phyloP scores from a whole-genome alignment of 2,113 vertebrate species.

The Heterotilapia buettikoferi region DNA sequence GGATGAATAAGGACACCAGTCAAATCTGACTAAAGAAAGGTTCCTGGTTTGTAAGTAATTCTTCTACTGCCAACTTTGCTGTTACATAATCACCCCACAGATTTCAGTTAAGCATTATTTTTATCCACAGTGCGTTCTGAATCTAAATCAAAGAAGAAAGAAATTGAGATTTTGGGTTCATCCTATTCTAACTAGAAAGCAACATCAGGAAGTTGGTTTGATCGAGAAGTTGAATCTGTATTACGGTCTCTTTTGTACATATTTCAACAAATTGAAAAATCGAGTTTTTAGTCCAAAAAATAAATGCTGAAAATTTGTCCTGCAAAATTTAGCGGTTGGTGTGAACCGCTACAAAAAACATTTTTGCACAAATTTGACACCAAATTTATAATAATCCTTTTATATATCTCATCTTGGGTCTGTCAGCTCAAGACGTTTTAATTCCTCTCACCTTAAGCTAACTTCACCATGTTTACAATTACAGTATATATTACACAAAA shows the following conservation, averaged over 20 bases:
- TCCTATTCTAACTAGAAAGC: background rate
- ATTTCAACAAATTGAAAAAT: background rate
- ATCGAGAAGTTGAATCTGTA: background rate
- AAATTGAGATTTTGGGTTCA: background rate
- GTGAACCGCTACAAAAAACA: background rate
- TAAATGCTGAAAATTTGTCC: background rate
- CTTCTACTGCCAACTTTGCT: background rate
- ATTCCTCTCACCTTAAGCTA: background rate
- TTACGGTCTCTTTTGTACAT: background rate
- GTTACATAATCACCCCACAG: background rate
- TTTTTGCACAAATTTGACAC: background rate
- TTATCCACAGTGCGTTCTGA: background rate
- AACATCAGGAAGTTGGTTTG: background rate
- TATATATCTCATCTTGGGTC: background rate
- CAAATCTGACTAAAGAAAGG: background rate
- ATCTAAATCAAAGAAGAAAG: background rate
- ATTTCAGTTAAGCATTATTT: background rate
- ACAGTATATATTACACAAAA: background rate
- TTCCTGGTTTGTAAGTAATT: background rate
- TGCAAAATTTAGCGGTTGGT: background rate
- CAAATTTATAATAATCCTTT: background rate
- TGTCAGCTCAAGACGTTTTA: background rate
- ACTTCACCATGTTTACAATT: background rate
- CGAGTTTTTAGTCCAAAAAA: background rate
- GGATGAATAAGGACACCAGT: background rate